A percentile compares a stretch with the other conserved stretches of the same genome.
Evolutionary conservation across 2,113 vertebrate genomes (phyloP).

Genomic region (human (Homo sapiens)): DNA sequence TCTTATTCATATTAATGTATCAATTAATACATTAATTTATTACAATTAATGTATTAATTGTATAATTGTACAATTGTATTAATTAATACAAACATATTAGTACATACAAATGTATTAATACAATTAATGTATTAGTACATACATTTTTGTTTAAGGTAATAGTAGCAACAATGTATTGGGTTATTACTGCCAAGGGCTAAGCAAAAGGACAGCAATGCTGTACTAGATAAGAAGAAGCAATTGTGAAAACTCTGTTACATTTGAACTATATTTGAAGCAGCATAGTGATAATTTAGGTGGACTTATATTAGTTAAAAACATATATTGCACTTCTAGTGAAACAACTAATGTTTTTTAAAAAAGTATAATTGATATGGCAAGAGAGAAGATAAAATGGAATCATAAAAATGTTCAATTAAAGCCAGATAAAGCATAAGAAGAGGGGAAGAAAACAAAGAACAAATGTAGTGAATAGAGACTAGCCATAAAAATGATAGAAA

Average conservation of each 20-base stretch:
- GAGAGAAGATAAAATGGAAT: neutral
- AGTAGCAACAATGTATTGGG: neutral
- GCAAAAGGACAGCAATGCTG: neutral
- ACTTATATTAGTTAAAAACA: neutral
- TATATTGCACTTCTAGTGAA: neutral
- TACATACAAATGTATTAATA: no score
- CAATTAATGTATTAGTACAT: no score
- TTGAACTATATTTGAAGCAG: neutral
- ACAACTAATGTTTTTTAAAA: neutral
- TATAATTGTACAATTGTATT: no score
- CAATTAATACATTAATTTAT: no score
- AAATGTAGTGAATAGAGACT: neutral
- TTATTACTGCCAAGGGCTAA: no score
- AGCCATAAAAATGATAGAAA: neutral
- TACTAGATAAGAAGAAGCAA: neutral
- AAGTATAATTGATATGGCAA: neutral
- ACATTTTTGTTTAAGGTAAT: neutral
- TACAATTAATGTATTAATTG: no score
- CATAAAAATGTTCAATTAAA: neutral
- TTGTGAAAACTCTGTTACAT: neutral
- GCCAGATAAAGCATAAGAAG: neutral
- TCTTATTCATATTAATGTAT: neutral
- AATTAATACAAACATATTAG: no score
- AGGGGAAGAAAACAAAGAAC: neutral
- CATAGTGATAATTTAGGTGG: neutral